Evolutionary conservation across 2,888 invertebrate genomes (phyloP), one percentile per base, ranked within the genome.

Genomic region (Erebia epiphron): DNA sequence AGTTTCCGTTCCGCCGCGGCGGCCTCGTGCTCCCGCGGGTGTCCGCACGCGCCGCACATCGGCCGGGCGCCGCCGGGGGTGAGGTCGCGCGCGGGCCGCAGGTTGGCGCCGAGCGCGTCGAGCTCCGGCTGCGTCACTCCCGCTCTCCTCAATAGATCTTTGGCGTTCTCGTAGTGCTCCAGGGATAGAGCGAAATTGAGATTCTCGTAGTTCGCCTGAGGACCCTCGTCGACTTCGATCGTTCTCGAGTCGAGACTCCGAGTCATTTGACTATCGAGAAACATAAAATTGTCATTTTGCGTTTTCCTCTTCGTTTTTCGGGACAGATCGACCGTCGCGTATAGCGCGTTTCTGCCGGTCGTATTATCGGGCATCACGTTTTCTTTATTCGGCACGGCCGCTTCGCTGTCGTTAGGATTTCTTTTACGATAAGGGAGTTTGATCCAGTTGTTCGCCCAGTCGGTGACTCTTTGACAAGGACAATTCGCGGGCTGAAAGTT

Each of bases 111-210:
- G 1, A 92, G 80, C 82, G 90, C 91, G 69, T 94, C 89, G 7
- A 94, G 80, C 77, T 94, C 94, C 14, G 87, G 84, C 72, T 91
- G 92, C 10, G 94, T 93, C 4, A 95, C 92, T 3, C 94, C 95
- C 0, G 94, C 94, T 79, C 91, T 94, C 56, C 93, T 88, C 49
- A 95, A 80, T 63, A 96, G 83, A 79, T 96, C 96, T 79, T 95
- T 96, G 63, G 97, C 96, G 82, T 97, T 97, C 85, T 97, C 97
- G 82, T 97, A 97, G 75, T 96, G 94, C 79, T 96, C 95, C 41
- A 97, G 86, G 0, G 97, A 97, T 78, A 97, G 94, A 70, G 96
- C 96, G 86, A 97, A 97, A 80, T 96, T 96, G 78, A 97, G 94
- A 80, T 96, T 96, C 75, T 95, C 96, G 79, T 96, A 96, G 84